Percentiles rank a stretch among this genome's conserved stretches.
These are phyloP conservation scores for Chelon auratus DNA, from an alignment of 2,797 vertebrate genomes.

Conservation along the genomic window DNA sequence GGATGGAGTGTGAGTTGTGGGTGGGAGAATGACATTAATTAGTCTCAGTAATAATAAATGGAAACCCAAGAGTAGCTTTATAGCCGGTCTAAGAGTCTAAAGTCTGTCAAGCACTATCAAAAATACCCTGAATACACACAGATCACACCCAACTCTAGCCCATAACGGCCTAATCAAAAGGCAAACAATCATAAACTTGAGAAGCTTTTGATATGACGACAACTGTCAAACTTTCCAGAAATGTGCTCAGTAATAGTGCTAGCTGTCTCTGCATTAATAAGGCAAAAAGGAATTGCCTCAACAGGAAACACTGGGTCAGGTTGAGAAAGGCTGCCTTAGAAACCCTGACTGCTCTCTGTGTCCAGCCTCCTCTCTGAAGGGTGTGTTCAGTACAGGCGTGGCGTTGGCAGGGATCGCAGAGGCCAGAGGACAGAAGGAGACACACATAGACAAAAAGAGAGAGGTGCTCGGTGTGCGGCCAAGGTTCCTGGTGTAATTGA, in stretches of 20 bases:
- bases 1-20: neutral
- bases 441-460: slow-evolving; percentile 53
- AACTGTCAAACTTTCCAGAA: neutral
- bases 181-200: slow-evolving; percentile 8
- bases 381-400: slow-evolving; percentile 27
- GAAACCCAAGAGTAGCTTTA: slow-evolving; percentile 11
- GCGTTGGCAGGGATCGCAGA: slow-evolving; percentile 52
- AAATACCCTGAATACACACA: too few species aligned
- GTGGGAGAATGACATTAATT: neutral
- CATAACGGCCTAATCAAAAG: neutral
- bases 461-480: slow-evolving; percentile 79
- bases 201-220: neutral
- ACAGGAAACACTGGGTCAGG: slow-evolving; percentile 22
- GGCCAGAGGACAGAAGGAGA: slow-evolving; percentile 68
- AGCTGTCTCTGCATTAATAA: slow-evolving; percentile 38
- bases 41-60: slow-evolving; percentile 4
- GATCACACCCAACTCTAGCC: too few species aligned
- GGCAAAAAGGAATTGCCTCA: slow-evolving; percentile 39
- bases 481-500: slow-evolving; percentile 86
- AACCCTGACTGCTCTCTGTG: slow-evolving; percentile 25
- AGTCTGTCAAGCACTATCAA: too few species aligned
- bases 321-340: slow-evolving; percentile 9
- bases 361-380: slow-evolving; percentile 39
- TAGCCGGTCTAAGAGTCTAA: neutral
- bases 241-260: slow-evolving; percentile 9